These are phyloP conservation scores for Lepidochrysops patricia DNA, from an alignment of 2,888 invertebrate species.

Conservation along the genomic window DNA sequence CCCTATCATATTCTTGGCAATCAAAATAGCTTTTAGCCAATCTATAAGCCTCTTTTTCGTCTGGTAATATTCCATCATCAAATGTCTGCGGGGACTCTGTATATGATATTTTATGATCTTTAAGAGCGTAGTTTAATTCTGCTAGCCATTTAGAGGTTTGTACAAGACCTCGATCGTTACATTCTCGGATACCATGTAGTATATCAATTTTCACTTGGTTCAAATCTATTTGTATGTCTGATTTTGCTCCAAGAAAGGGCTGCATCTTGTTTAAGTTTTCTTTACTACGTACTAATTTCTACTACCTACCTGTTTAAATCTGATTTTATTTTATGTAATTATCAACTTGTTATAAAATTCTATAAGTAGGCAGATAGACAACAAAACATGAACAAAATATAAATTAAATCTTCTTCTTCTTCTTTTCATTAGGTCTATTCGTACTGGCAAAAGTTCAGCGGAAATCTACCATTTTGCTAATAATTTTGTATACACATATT, in stretches of 20 bases:
- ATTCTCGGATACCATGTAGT: conserved; percentile 73
- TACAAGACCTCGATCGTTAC: conserved; percentile 84
- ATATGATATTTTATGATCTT: conserved; percentile 75
- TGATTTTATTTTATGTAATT: too few relatives aligned
- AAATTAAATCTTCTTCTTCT: too few relatives aligned
- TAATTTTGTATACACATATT: too few relatives aligned
- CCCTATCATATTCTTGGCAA: conserved; percentile 91
- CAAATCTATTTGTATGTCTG: conserved; percentile 57
- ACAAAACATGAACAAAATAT: too few relatives aligned
- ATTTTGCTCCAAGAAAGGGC: conserved; percentile 46
- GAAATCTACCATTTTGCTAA: too few relatives aligned
- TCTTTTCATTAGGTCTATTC: too few relatives aligned
- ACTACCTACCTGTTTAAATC: too few relatives aligned
- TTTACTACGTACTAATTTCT: too few relatives aligned
- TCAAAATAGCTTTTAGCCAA: conserved; percentile 93
- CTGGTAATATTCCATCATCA: conserved; percentile 62
- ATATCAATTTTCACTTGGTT: conserved; percentile 61
- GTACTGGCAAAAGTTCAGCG: too few relatives aligned
- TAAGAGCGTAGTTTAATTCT: conserved; percentile 86
- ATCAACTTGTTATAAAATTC: too few relatives aligned
- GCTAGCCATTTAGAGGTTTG: conserved; percentile 92
- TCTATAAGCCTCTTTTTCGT: conserved; percentile 82
- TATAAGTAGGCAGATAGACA: too few relatives aligned
- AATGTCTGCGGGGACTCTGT: conserved; percentile 51
- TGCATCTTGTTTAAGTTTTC: conserved; percentile 34